A percentile compares a stretch with the other conserved stretches of the same genome.
phyloP scores from a whole-genome alignment of 2,888 invertebrate species.

The Stegana nigrithorax region DNA sequence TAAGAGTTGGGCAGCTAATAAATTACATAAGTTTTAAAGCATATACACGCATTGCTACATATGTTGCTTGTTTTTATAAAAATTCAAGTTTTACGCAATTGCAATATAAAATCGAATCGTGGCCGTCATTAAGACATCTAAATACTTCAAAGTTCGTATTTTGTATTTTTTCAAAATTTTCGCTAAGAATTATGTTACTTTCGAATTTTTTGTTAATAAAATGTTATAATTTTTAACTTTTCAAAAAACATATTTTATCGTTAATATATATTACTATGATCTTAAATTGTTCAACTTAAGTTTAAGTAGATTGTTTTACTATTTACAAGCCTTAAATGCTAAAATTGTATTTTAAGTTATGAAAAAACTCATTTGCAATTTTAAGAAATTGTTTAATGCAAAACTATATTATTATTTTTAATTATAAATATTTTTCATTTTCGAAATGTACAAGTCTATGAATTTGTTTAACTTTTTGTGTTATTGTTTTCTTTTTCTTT shows the following conservation, averaged over 20 bases:
- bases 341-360: not conserved
- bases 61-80: too few species aligned
- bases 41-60: slow-evolving; percentile 17
- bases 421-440: slow-evolving; percentile 2
- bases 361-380: not conserved
- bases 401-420: not conserved
- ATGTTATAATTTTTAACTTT: too few species aligned
- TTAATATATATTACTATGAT: slow-evolving; percentile 56
- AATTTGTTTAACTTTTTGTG: not conserved
- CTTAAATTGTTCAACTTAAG: slow-evolving; percentile 41
- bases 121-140: too few species aligned
- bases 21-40: not conserved
- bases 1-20: not conserved
- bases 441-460: slow-evolving; percentile 14
- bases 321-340: slow-evolving; percentile 36
- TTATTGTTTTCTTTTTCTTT: not conserved
- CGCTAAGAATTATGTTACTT: slow-evolving; percentile 35
- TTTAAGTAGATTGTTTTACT: slow-evolving; percentile 27
- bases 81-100: slow-evolving; percentile 33
- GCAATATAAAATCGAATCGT: too few species aligned
- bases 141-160: too few species aligned
- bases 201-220: slow-evolving; percentile 25
- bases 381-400: not conserved
- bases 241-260: too few species aligned
- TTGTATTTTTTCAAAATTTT: slow-evolving; percentile 35